phyloP scores from a whole-genome alignment of 2,888 invertebrate species.

The Cephus nigrinus region DNA sequence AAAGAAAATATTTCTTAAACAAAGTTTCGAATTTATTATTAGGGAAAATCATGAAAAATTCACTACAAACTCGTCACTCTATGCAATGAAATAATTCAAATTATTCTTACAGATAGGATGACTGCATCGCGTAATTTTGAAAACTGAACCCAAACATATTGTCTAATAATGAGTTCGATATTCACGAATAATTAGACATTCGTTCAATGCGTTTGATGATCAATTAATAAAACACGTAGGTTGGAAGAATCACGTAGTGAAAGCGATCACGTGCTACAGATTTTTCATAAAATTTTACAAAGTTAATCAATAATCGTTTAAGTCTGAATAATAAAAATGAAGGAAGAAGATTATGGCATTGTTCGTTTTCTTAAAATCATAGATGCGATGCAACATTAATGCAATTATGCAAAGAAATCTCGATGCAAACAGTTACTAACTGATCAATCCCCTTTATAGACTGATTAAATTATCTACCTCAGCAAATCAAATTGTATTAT shows the following conservation, averaged over 20 bases:
- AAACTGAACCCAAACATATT: too few relatives aligned
- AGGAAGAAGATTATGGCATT: neutral
- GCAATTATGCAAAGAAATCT: neutral
- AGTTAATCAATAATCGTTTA: neutral
- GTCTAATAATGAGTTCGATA: too few relatives aligned
- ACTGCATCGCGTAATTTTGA: too few relatives aligned
- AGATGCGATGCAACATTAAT: neutral
- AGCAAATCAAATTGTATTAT: constrained; percentile 60
- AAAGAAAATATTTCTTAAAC: too few relatives aligned
- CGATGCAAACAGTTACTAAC: constrained; percentile 18
- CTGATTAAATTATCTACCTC: constrained; percentile 63
- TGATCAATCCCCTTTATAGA: constrained; percentile 53
- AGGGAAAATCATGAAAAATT: too few relatives aligned
- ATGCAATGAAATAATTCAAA: too few relatives aligned
- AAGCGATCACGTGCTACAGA: neutral
- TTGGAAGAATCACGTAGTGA: neutral
- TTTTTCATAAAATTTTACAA: too few relatives aligned
- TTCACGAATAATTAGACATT: too few relatives aligned
- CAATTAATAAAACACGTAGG: neutral
- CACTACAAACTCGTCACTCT: too few relatives aligned
- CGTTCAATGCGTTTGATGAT: too few relatives aligned
- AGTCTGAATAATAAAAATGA: neutral
- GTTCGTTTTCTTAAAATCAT: neutral
- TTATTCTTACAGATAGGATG: too few relatives aligned
- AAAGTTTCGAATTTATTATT: too few relatives aligned